Conservation (phyloP, 2,113 vertebrate genomes). For the Rattus rattus region DNA sequence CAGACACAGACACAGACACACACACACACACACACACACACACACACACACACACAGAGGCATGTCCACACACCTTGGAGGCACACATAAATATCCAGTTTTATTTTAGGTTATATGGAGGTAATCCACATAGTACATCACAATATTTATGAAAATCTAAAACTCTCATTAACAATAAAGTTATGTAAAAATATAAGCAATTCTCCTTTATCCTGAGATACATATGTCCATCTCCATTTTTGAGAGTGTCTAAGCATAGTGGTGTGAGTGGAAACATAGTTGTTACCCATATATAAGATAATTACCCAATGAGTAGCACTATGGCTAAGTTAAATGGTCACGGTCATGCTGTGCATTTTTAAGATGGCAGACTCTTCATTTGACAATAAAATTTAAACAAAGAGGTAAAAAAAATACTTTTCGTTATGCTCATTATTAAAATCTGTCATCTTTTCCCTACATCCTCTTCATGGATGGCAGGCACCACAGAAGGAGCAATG, state of each 20-base stretch:
- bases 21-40: background rate
- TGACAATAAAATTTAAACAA: background rate
- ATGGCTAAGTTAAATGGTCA: background rate
- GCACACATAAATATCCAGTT: background rate
- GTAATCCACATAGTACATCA: background rate
- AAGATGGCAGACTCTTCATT: background rate
- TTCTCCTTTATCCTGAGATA: background rate
- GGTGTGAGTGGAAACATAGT: background rate
- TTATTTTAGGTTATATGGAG: background rate
- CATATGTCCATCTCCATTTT: background rate
- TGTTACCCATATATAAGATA: background rate
- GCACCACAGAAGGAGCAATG: slow-evolving; percentile 12
- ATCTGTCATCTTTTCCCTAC: background rate
- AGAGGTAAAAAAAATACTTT: background rate
- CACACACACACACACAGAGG: background rate
- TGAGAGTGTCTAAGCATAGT: accelerated
- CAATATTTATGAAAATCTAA: slow-evolving; percentile 4
- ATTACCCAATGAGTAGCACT: slow-evolving; percentile 27
- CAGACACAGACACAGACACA: background rate
- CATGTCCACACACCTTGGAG: background rate
- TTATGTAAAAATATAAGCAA: slow-evolving; percentile 15
- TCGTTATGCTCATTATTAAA: background rate
- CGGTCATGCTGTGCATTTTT: background rate
- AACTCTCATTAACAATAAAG: background rate
- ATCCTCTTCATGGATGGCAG: background rate